Percentiles rank a stretch among this genome's conserved stretches.
Evolutionary conservation across 2,797 vertebrate species (phyloP).

Genomic region (Pseudochirops cupreus): DNA sequence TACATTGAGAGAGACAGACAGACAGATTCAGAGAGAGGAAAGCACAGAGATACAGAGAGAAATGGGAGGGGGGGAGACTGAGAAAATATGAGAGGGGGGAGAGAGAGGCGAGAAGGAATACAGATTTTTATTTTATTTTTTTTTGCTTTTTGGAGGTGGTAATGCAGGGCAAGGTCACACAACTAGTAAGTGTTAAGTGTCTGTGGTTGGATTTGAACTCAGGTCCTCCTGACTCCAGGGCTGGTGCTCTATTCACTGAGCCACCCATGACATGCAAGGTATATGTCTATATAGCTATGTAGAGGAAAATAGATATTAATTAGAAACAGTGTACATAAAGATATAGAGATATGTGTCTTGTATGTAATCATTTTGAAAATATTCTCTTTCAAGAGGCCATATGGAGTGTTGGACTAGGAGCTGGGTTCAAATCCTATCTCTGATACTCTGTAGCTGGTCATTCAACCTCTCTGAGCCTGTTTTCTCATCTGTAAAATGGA

Average conservation of each 20-base stretch:
- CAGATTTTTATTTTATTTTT: not conserved
- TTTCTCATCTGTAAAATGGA: not conserved
- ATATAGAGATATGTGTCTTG: not conserved
- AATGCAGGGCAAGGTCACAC: no score
- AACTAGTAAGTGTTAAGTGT: no score
- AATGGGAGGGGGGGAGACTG: not conserved
- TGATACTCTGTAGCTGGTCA: not conserved
- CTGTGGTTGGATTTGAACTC: no score
- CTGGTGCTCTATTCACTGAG: no score
- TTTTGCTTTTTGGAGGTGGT: no score
- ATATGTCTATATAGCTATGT: not conserved
- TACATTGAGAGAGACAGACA: not conserved
- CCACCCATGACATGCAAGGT: not conserved
- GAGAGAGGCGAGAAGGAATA: not conserved
- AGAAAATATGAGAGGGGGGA: not conserved
- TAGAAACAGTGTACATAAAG: not conserved
- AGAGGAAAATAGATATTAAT: not conserved
- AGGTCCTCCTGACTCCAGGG: no score
- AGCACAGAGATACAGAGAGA: not conserved
- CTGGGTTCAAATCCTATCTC: not conserved
- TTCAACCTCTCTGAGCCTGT: not conserved
- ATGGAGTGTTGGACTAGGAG: not conserved
- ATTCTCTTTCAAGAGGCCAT: not conserved
- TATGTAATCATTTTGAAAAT: not conserved
- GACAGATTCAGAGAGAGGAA: not conserved